Conservation (phyloP, 2,113 vertebrate genomes). For the Lepus americanus region DNA sequence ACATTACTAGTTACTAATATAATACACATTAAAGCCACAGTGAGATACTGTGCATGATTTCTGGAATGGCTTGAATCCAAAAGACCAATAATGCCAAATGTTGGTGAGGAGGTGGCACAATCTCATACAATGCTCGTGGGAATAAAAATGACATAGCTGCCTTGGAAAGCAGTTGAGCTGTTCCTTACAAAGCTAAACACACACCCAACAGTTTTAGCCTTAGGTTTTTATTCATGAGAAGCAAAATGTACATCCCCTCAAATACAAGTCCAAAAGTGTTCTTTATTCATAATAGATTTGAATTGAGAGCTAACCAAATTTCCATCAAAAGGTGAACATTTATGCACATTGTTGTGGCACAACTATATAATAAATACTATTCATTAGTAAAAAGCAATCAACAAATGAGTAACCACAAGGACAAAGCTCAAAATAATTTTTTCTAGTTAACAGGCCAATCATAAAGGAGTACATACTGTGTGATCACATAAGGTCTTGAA, state of each 20-base stretch:
- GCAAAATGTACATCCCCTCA: background rate
- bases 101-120: background rate
- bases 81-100: background rate
- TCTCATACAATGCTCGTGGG: background rate
- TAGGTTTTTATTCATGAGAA: background rate
- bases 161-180: background rate
- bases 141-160: background rate
- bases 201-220: background rate
- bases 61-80: background rate
- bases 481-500: background rate
- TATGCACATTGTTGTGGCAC: background rate
- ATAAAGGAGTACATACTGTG: background rate
- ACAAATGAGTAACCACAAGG: background rate
- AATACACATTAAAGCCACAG: background rate
- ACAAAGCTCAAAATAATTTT: background rate
- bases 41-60: background rate
- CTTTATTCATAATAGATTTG: slow-evolving; percentile 25
- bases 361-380: background rate
- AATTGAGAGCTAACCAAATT: background rate
- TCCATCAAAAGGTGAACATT: background rate
- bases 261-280: background rate
- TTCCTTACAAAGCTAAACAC: slow-evolving; percentile 5
- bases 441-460: background rate
- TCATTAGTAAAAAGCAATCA: background rate
- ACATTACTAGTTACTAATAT: background rate